Evolutionary conservation across 2,113 vertebrate genomes (phyloP), one percentile per base, ranked within the genome.

Genomic region (Zosterops hypoxanthus): DNA sequence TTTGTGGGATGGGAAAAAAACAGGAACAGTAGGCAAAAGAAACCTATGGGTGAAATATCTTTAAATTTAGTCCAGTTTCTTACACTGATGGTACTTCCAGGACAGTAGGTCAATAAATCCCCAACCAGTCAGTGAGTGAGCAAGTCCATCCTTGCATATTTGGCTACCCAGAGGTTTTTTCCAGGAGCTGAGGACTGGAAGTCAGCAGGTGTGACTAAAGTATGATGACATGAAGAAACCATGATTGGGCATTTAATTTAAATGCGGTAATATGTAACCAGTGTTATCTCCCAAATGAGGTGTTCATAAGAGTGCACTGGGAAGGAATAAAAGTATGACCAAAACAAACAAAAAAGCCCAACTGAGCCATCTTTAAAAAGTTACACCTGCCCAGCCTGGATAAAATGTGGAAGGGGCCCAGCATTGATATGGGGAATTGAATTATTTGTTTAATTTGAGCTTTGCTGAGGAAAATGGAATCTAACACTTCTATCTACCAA

Each of bases 401-500:
- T 53, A 86, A 85, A 94, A 87, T 2, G 33, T 47, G 61, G 65
- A 92, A 64, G 24, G 26, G 21, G 28, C 31, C 59, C 4, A 3
- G 50, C 46, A 85, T 49, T 2, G 1, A 79, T 69, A 88, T 18
- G n/a, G 52, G 50, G 39, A 93, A 92, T 36, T 52, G 66, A 84
- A 89, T 89, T 72, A 84, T 88, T 92, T 85, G 42, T 55, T 92
- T 82, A 69, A 59, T 39, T 89, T 72, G 73, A 85, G 86, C 34
- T 79, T 92, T 90, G 57, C 56, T 82, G 80, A 87, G 83, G 70
- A 94, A 96, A 94, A 96, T 64, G 14, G 66, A 85, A 92, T 52
- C 66, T 84, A 89, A 76, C 55, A 61, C 33, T 83, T 88, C 55
- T 82, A 65, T 89, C 87, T 79, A 77, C 42, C 39, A 33, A 55